Percentiles rank a stretch among this genome's conserved stretches.
These are phyloP conservation scores for Hyperopisus bebe DNA, from an alignment of 2,113 vertebrate species.

Conservation along the genomic window DNA sequence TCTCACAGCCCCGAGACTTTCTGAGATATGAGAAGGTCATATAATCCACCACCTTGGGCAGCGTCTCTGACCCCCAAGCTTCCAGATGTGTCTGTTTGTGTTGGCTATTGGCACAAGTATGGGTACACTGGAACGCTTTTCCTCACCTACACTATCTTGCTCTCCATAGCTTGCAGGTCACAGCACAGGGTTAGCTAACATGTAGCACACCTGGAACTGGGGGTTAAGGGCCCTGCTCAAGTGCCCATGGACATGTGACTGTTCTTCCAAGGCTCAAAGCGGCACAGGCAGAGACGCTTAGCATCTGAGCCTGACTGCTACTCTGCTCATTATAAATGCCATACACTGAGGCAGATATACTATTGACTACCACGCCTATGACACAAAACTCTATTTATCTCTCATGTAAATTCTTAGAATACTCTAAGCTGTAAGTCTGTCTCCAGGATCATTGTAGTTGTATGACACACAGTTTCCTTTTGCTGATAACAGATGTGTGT, in stretches of 20 bases:
- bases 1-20: neutral
- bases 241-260: neutral
- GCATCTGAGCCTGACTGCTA: neutral
- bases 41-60: neutral
- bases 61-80: neutral
- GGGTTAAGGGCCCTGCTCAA: neutral
- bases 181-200: neutral
- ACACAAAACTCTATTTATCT: neutral
- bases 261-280: neutral
- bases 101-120: neutral
- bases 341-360: neutral
- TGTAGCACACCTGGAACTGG: neutral
- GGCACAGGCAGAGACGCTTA: neutral
- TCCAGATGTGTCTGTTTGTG: neutral
- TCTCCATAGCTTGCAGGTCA: neutral
- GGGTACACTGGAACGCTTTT: neutral
- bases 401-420: neutral
- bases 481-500: neutral
- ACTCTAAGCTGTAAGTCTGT: neutral
- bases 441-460: neutral
- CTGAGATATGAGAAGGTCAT: neutral
- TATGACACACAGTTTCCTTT: neutral
- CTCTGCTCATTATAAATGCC: neutral
- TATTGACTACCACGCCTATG: neutral
- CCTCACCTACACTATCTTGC: neutral